These are phyloP conservation scores for Thripadectes ignobilis DNA, from an alignment of 2,797 vertebrate species.

Conservation along the genomic window DNA sequence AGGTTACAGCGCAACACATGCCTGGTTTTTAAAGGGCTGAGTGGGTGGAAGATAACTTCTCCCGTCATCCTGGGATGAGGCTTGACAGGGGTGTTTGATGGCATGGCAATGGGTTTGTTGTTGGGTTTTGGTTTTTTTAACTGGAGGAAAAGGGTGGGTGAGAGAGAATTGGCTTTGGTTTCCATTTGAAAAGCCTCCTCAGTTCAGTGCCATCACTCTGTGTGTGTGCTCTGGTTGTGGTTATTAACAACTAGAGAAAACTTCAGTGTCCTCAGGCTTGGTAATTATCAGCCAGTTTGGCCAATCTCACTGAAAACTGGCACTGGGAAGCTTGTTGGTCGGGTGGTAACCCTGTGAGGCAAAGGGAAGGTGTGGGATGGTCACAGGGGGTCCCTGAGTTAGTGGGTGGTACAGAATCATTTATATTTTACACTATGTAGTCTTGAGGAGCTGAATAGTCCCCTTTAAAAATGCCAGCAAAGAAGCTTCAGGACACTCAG, in stretches of 20 bases:
- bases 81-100: not conserved
- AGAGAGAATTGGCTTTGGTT: not conserved
- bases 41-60: constrained; percentile 10
- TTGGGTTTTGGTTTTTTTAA: not conserved
- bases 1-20: not conserved
- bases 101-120: not conserved
- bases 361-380: not conserved
- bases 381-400: accelerated
- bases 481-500: not conserved
- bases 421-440: not conserved
- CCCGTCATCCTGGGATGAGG: not conserved
- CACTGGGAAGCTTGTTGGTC: not conserved
- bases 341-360: not conserved
- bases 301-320: not conserved
- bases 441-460: not conserved
- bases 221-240: not conserved
- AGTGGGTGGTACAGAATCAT: not conserved
- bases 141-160: not conserved
- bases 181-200: not conserved
- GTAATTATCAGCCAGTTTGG: not conserved
- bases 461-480: constrained; percentile 52
- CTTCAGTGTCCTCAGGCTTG: accelerated
- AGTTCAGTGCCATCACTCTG: not conserved
- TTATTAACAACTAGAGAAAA: not conserved
- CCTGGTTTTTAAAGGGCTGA: not conserved